Conservation (phyloP, 2,888 invertebrate genomes). For the Harpalus rufipes region DNA sequence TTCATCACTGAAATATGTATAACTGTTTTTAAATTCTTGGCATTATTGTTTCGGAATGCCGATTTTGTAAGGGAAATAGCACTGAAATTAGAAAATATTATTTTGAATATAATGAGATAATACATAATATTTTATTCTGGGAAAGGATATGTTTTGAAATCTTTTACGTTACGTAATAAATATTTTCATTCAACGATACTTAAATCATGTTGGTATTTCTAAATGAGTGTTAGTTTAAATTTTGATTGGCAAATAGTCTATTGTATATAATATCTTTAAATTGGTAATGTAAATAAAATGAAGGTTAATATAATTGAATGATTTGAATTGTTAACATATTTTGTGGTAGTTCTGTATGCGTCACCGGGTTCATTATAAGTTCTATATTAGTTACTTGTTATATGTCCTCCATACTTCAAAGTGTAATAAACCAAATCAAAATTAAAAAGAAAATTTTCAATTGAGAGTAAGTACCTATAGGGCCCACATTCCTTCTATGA, state of each 20-base stretch:
- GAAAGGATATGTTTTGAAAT: neutral
- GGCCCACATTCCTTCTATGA: too few relatives aligned
- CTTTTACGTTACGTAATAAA: neutral
- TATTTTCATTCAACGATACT: too few relatives aligned
- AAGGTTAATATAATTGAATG: conserved; percentile 11
- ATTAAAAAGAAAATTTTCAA: too few relatives aligned
- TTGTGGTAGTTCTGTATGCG: neutral
- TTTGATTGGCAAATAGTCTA: conserved; percentile 1
- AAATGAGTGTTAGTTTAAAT: conserved; percentile 5
- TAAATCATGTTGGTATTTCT: neutral
- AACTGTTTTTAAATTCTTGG: conserved; percentile 65
- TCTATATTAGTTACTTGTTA: too few relatives aligned
- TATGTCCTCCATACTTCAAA: too few relatives aligned
- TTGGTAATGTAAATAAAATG: conserved; percentile 1
- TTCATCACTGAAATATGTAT: conserved; percentile 66
- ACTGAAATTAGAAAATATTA: conserved; percentile 2
- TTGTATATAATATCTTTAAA: neutral
- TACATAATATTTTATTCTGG: neutral
- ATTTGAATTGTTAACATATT: conserved; percentile 17
- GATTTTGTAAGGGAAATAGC: conserved; percentile 31
- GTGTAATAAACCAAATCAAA: too few relatives aligned
- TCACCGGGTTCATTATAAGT: too few relatives aligned
- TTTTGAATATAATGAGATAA: conserved; percentile 14
- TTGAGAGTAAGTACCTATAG: too few relatives aligned
- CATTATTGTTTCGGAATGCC: conserved; percentile 64